A percentile compares a stretch with the other conserved stretches of the same genome.
Conservation (phyloP, 2,888 invertebrate genomes). For the Coenonympha arcania region DNA sequence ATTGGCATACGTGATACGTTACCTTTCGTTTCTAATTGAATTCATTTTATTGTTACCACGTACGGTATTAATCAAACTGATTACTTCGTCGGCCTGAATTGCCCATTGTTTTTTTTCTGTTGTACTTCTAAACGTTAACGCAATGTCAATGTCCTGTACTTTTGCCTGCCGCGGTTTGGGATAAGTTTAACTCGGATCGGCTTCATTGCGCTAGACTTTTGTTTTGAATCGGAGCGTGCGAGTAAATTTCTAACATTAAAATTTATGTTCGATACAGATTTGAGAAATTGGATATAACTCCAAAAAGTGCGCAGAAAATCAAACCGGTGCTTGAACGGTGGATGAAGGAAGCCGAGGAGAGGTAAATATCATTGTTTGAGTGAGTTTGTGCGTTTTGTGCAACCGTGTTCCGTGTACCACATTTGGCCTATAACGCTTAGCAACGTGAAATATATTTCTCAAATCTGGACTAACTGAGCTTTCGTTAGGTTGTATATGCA, state of each 20-base stretch:
- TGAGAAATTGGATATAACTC: conserved; percentile 99
- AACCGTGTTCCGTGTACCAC: conserved; percentile 61
- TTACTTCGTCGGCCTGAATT: conserved; percentile 69
- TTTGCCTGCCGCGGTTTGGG: conserved; percentile 62
- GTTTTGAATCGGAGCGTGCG: conserved; percentile 50
- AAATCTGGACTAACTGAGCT: conserved; percentile 74
- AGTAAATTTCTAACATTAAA: conserved; percentile 62
- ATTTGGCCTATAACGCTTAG: conserved; percentile 72
- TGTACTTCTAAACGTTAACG: conserved; percentile 60
- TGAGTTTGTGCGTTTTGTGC: conserved; percentile 65
- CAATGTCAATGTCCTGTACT: conserved; percentile 81
- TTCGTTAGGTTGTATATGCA: conserved; percentile 34
- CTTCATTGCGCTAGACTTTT: conserved; percentile 35
- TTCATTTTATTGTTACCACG: conserved; percentile 69
- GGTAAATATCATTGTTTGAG: conserved; percentile 77
- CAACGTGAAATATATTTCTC: conserved; percentile 68
- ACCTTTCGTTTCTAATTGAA: conserved; percentile 71
- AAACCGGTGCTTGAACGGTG: conserved; percentile 98
- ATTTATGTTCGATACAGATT: conserved; percentile 84
- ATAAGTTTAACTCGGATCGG: conserved; percentile 32
- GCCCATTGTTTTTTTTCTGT: conserved; percentile 69
- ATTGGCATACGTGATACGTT: conserved; percentile 86
- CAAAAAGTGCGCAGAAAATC: conserved; percentile 99
- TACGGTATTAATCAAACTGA: conserved; percentile 73
- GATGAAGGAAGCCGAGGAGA: conserved; percentile 99